These are phyloP conservation scores for Leptopilina boulardi DNA, from an alignment of 1,140 invertebrate genomes.

Conservation along the genomic window DNA sequence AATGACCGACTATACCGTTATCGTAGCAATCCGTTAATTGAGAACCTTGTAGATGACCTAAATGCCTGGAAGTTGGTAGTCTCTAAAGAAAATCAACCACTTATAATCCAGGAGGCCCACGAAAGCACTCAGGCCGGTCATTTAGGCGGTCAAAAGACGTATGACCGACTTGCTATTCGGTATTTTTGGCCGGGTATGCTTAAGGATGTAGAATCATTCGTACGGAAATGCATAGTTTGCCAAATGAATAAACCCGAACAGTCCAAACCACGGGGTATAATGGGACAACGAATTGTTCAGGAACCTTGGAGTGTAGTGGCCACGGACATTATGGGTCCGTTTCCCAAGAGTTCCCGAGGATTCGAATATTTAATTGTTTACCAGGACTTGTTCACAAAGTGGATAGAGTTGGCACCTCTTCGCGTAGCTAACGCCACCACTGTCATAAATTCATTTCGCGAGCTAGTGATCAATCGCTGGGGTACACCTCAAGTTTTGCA, in stretches of 20 bases:
- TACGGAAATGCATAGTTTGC: background rate
- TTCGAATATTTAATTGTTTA: constrained; percentile 31
- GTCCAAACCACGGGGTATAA: background rate
- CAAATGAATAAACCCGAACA: background rate
- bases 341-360: background rate
- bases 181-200: background rate
- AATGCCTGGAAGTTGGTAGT: background rate
- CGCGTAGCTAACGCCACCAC: background rate
- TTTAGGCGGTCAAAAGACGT: too few species aligned
- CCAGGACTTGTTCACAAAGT: constrained; percentile 34
- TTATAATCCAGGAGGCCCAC: background rate
- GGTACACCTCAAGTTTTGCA: too few species aligned
- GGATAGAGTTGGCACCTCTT: background rate
- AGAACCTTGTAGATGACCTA: too few species aligned
- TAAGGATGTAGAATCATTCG: background rate
- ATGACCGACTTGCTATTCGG: too few species aligned
- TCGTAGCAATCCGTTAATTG: background rate
- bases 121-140: background rate
- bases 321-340: constrained; percentile 13
- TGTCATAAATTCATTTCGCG: background rate
- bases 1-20: background rate
- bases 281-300: background rate
- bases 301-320: background rate
- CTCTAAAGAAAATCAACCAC: background rate
- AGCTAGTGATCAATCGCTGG: background rate